Evolutionary conservation across 2,888 invertebrate genomes (phyloP), one percentile per base, ranked within the genome.

Genomic region (Brassicogethes aeneus): DNA sequence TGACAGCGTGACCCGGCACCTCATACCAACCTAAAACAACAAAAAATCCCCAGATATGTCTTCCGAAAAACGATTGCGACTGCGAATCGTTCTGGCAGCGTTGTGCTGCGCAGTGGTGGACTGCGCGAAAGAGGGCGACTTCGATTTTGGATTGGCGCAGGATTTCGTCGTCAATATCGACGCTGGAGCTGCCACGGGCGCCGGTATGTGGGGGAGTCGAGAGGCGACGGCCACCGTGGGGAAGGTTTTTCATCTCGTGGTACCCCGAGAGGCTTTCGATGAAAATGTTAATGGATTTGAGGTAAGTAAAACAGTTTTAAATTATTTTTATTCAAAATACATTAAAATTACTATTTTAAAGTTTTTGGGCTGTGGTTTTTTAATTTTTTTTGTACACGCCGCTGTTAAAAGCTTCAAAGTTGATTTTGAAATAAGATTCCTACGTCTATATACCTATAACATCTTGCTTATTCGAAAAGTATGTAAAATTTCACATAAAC

Each of bases 151-250:
- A 31, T 51, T 65, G 17, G 63, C 62, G 41, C 52, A 60, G 16
- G 64, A 53, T 31, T 44, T 54, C 16, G 23, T 10, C 5, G 23
- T 23, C 5, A 23, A 23, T 10, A 7, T 23, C 23, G 43, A 53
- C 58, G 45, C 58, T 61, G 48, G 65, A 65, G 50, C 61, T 10
- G 10, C 5, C 10, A 10, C 5, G 5, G 23, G 23, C 23, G 23
- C 23, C 5, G 23, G 23, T 7, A 23, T 23, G 65, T 36, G 47
- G 45, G 71, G 70, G 15, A 62, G 81, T 46, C 77, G 80, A 39
- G 80, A 82, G 58, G 73, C 77, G 46, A 74, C 77, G 50, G 82
- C 83, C 53, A 74, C 75, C 47, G 78, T 80, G 14, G 88, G 87
- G 34, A 80, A 79, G 59, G 70, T 83, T 44, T 85, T 88, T 68